Evolutionary conservation across 2,113 vertebrate genomes (phyloP).

Genomic region (Alces alces): DNA sequence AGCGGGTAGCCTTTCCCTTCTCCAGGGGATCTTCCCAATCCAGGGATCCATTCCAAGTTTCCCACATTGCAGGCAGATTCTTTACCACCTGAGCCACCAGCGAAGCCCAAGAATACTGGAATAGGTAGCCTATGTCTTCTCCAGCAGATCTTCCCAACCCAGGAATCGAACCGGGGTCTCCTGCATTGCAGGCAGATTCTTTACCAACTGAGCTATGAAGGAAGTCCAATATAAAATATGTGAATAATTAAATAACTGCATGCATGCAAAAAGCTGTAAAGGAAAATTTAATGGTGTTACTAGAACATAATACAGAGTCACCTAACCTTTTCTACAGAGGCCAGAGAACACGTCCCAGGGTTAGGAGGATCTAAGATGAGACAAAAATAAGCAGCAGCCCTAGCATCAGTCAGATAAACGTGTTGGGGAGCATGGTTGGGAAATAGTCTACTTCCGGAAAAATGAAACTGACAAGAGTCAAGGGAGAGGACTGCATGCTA

Average conservation of each 20-base stretch:
- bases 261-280: not conserved
- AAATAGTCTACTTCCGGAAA: not conserved
- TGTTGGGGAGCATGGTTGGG: fast-evolving
- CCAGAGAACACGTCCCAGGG: not conserved
- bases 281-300: not conserved
- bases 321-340: not conserved
- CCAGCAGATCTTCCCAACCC: not conserved
- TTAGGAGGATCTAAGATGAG: not conserved
- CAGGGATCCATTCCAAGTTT: not conserved
- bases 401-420: not conserved
- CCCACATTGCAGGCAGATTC: not conserved
- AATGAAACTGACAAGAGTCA: not conserved
- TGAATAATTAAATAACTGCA: not conserved
- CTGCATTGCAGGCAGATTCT: not conserved
- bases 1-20: not conserved
- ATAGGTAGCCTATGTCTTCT: not conserved
- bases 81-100: not conserved
- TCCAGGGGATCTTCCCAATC: not conserved
- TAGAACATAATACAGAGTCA: not conserved
- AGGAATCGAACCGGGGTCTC: fast-evolving
- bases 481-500: not conserved
- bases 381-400: not conserved
- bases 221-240: not conserved
- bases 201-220: not conserved
- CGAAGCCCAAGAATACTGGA: not conserved